Evolutionary conservation across 2,113 vertebrate species (phyloP).

Genomic region (Struthio camelus): DNA sequence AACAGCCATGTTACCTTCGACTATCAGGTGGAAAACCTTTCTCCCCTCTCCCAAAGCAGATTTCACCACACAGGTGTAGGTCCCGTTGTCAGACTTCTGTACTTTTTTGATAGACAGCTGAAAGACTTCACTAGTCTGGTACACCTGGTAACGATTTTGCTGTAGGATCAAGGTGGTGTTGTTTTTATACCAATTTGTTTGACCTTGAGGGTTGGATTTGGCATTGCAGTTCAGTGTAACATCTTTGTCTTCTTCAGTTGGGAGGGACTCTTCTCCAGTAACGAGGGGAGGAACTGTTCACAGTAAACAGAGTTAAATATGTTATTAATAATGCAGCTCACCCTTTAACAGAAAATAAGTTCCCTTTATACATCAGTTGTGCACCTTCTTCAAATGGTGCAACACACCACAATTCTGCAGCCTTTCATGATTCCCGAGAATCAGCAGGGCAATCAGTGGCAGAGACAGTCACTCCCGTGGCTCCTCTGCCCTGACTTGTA

Average conservation of each 20-base stretch:
- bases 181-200: slow-evolving; percentile 70
- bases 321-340: neutral
- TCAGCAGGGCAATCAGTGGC: neutral
- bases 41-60: neutral
- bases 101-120: slow-evolving; percentile 64
- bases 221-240: slow-evolving; percentile 63
- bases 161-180: slow-evolving; percentile 18
- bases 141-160: slow-evolving; percentile 30
- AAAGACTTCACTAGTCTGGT: slow-evolving; percentile 54
- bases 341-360: neutral
- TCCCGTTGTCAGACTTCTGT: slow-evolving; percentile 69
- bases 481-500: slow-evolving; percentile 25
- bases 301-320: neutral
- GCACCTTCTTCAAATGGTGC: neutral
- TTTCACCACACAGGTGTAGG: slow-evolving; percentile 66
- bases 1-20: slow-evolving; percentile 71
- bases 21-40: slow-evolving; percentile 65
- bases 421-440: neutral
- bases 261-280: slow-evolving; percentile 38
- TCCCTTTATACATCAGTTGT: neutral
- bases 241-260: neutral
- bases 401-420: neutral
- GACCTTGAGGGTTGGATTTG: slow-evolving; percentile 77
- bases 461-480: neutral
- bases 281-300: slow-evolving; percentile 71